phyloP scores from a whole-genome alignment of 1,140 invertebrate genomes.

The Leptinotarsa defecta region DNA sequence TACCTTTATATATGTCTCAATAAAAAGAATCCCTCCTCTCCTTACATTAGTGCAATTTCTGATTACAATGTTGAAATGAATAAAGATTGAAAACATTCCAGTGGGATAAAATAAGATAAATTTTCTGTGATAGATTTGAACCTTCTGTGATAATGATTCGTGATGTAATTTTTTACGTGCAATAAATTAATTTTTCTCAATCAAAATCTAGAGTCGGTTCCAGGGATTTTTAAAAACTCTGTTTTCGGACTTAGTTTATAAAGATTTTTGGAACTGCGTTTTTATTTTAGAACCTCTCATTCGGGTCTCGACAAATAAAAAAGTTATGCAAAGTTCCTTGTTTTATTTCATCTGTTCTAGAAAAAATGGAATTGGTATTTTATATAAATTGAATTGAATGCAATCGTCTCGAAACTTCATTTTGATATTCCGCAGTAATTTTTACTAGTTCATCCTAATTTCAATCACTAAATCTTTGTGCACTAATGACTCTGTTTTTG shows the following conservation, averaged over 20 bases:
- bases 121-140: constrained; percentile 41
- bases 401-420: too few relatives aligned
- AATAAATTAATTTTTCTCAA: constrained; percentile 50
- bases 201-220: constrained; percentile 43
- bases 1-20: constrained; percentile 38
- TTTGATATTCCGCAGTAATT: too few relatives aligned
- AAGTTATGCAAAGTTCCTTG: constrained; percentile 34
- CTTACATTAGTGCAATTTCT: constrained; percentile 45
- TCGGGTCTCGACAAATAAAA: constrained; percentile 37
- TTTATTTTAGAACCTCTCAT: constrained; percentile 51
- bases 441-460: too few relatives aligned
- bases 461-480: too few relatives aligned
- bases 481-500: too few relatives aligned
- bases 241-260: constrained; percentile 29
- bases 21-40: constrained; percentile 43
- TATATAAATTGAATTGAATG: too few relatives aligned
- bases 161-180: constrained; percentile 47
- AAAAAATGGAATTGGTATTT: not conserved
- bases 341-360: constrained; percentile 36
- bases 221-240: constrained; percentile 48
- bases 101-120: not conserved
- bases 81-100: constrained; percentile 20
- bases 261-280: constrained; percentile 50
- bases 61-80: constrained; percentile 23
- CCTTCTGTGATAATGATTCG: constrained; percentile 46